These are phyloP conservation scores for Kryptolebias ocellatus DNA, from an alignment of 2,797 vertebrate species.

Conservation along the genomic window DNA sequence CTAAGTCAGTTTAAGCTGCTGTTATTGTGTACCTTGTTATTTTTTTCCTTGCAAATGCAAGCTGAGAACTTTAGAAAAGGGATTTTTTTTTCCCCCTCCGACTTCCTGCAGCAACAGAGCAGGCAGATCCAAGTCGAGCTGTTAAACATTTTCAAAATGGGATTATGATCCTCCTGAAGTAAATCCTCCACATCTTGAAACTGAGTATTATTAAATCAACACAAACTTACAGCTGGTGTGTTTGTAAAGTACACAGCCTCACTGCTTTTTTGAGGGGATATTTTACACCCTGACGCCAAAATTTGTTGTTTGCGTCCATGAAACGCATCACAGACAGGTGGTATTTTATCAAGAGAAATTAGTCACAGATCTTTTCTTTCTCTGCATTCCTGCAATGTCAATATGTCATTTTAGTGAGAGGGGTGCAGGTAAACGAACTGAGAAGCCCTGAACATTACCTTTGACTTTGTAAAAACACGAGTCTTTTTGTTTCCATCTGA, in stretches of 20 bases:
- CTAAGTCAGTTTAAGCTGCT: no score
- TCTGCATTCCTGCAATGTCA: not conserved
- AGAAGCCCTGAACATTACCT: not conserved
- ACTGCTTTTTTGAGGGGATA: not conserved
- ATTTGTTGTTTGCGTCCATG: no score
- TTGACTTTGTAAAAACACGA: conserved; percentile 4
- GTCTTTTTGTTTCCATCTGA: conserved; percentile 16
- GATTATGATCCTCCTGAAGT: conserved; percentile 9
- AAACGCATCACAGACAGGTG: no score
- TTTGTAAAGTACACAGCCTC: not conserved
- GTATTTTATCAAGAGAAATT: no score
- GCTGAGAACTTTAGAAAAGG: no score
- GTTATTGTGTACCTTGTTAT: no score
- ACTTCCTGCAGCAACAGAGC: no score
- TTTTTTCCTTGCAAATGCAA: no score
- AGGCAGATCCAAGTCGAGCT: no score
- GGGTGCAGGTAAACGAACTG: not conserved
- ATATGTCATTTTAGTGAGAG: not conserved
- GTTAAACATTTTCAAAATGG: conserved; percentile 9
- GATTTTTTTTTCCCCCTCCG: no score
- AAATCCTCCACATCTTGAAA: not conserved
- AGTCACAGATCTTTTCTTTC: no score
- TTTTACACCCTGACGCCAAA: no score
- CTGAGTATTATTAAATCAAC: conserved; percentile 8
- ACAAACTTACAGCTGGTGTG: not conserved